Percentiles rank a stretch among this genome's conserved stretches.
phyloP scores from a whole-genome alignment of 2,797 vertebrate species.

The Eremophila alpestris region DNA sequence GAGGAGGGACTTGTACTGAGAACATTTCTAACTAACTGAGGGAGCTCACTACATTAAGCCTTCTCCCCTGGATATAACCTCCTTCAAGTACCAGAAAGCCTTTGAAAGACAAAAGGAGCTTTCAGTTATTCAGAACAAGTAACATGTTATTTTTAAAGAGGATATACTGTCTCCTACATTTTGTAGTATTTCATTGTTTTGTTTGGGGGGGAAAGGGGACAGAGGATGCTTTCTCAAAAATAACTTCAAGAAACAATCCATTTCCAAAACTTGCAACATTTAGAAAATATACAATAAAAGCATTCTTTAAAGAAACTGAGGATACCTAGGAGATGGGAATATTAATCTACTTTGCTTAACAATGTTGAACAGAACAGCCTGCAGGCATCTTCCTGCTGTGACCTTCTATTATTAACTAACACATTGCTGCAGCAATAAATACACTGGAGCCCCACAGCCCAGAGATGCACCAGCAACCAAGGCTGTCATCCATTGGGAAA shows the following conservation, averaged over 20 bases:
- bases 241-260: background rate
- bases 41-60: background rate
- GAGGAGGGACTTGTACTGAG: background rate
- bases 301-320: background rate
- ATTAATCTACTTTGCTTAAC: background rate
- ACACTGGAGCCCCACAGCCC: background rate
- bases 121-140: background rate
- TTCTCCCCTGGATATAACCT: background rate
- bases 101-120: background rate
- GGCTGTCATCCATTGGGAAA: background rate
- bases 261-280: background rate
- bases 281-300: background rate
- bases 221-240: background rate
- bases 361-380: background rate
- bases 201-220: background rate
- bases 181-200: background rate
- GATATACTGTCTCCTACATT: background rate
- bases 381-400: background rate
- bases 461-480: background rate
- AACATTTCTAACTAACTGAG: background rate
- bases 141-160: background rate
- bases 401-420: background rate
- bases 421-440: background rate
- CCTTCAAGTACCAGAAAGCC: background rate
- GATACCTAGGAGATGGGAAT: background rate